Percentiles rank a stretch among this genome's conserved stretches.
Evolutionary conservation across 2,888 invertebrate genomes (phyloP).

Genomic region (Linyphia triangularis): DNA sequence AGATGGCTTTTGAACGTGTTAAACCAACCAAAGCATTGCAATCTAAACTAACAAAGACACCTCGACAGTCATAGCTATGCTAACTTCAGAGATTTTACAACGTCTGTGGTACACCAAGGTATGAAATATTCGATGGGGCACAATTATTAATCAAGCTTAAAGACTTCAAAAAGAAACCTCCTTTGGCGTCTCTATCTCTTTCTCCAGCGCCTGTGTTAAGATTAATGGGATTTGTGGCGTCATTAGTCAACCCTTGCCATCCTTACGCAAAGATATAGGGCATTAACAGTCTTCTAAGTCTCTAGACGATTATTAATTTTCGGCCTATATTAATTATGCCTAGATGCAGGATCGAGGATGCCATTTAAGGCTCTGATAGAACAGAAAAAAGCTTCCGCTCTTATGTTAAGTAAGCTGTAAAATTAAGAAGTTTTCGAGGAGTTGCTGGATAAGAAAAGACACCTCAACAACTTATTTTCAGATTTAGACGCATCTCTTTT

Average conservation of each 20-base stretch:
- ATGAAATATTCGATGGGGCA: constrained; percentile 61
- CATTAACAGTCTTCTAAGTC: constrained; percentile 71
- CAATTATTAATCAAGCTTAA: constrained; percentile 74
- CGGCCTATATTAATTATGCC: constrained; percentile 68
- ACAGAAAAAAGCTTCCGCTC: neutral
- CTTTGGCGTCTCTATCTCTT: constrained; percentile 59
- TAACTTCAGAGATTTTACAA: neutral
- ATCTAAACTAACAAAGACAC: too few relatives aligned
- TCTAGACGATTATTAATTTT: constrained; percentile 73
- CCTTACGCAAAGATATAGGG: constrained; percentile 72
- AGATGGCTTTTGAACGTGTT: too few relatives aligned
- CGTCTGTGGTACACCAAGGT: neutral
- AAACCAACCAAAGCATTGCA: too few relatives aligned
- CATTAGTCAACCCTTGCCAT: constrained; percentile 72
- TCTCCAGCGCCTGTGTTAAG: constrained; percentile 54
- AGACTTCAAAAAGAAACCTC: constrained; percentile 70
- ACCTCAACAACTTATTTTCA: constrained; percentile 24
- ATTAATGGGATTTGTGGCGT: constrained; percentile 70
- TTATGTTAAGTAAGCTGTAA: neutral
- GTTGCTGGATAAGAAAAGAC: neutral
- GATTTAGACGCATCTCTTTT: too few relatives aligned
- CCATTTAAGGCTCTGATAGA: constrained; percentile 41
- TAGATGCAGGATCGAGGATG: constrained; percentile 24
- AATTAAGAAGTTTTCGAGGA: constrained; percentile 8
- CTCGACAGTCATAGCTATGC: too few relatives aligned